Evolutionary conservation across 2,888 invertebrate genomes (phyloP).

Genomic region (Bimastos eiseni): DNA sequence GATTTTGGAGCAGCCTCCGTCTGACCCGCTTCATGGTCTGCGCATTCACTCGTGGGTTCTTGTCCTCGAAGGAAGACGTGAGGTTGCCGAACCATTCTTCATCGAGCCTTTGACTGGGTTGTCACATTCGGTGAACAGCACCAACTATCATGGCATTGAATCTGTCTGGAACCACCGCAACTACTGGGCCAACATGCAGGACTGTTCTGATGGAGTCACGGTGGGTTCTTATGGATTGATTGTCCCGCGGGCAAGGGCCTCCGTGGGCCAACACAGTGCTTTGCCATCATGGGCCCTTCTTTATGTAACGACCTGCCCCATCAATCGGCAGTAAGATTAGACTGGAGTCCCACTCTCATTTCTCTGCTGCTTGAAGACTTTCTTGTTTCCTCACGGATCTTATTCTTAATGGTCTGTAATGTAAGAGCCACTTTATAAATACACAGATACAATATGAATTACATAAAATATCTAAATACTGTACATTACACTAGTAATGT

Average conservation of each 20-base stretch:
- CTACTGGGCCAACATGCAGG: slow-evolving; percentile 67
- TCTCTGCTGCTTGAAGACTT: too few relatives aligned
- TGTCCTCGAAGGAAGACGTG: slow-evolving; percentile 67
- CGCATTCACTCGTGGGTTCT: slow-evolving; percentile 81
- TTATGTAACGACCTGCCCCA: too few relatives aligned
- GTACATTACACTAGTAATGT: too few relatives aligned
- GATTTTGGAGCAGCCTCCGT: slow-evolving; percentile 56
- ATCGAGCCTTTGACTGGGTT: slow-evolving; percentile 83
- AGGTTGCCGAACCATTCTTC: slow-evolving; percentile 72
- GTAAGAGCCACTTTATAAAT: too few relatives aligned
- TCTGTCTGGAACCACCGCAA: slow-evolving; percentile 84
- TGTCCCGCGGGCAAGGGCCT: too few relatives aligned
- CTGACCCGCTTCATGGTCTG: slow-evolving; percentile 60
- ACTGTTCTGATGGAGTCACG: slow-evolving; percentile 61
- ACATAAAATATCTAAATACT: neutral
- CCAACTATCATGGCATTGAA: slow-evolving; percentile 77
- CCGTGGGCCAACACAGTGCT: too few relatives aligned
- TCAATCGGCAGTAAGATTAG: too few relatives aligned
- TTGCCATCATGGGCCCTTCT: too few relatives aligned
- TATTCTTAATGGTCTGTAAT: too few relatives aligned
- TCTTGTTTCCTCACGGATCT: too few relatives aligned
- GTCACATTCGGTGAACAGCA: slow-evolving; percentile 66
- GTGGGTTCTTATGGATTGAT: slow-evolving; percentile 49
- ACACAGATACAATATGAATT: too few relatives aligned
- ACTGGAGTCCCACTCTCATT: too few relatives aligned